Conservation (phyloP, 2,888 invertebrate species). For the Mimas tiliae region DNA sequence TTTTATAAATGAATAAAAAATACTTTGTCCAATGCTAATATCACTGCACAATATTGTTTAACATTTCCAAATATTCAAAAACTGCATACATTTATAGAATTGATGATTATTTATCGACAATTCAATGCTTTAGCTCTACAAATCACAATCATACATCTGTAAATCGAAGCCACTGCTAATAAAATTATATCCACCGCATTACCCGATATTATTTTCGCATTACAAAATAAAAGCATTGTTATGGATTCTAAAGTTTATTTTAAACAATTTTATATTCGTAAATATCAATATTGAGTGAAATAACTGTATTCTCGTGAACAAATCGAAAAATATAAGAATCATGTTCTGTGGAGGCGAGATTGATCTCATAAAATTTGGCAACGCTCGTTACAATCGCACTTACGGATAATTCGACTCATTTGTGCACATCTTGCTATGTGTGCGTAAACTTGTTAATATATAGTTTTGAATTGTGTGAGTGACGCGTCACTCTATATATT, state of each 20-base stretch:
- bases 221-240: constrained; percentile 21
- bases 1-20: constrained; percentile 24
- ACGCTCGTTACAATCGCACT: constrained; percentile 47
- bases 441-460: too few relatives aligned
- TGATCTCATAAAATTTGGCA: constrained; percentile 66
- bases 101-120: constrained; percentile 5
- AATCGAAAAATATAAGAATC: constrained; percentile 57
- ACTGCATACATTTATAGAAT: constrained; percentile 3
- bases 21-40: constrained; percentile 10
- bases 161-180: constrained; percentile 8
- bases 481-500: too few relatives aligned
- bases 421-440: too few relatives aligned
- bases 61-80: constrained; percentile 17
- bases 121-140: neutral
- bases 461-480: too few relatives aligned
- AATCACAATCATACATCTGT: neutral
- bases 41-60: neutral
- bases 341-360: constrained; percentile 40
- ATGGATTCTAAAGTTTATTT: constrained; percentile 21
- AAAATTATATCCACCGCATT: constrained; percentile 6
- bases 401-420: neutral
- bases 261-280: constrained; percentile 5
- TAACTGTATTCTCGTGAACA: constrained; percentile 37
- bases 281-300: constrained; percentile 15
- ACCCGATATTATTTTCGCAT: neutral